Evolutionary conservation across 1,140 invertebrate species (phyloP).

Genomic region (Choristoneura fumiferana): DNA sequence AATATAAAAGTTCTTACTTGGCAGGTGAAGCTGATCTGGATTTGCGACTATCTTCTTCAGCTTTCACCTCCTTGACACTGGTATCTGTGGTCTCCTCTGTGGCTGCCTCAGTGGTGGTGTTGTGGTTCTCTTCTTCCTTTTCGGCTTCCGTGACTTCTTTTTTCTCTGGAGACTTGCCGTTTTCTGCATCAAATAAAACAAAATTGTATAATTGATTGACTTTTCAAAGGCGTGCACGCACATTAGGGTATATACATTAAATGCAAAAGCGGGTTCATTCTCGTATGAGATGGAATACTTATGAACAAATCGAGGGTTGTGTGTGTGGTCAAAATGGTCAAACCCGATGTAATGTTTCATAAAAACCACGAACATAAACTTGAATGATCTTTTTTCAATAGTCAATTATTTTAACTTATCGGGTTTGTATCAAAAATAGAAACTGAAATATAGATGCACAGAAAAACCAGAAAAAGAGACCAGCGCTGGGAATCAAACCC

Average conservation of each 20-base stretch:
- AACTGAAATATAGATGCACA: no score
- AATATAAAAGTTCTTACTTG: conserved; percentile 38
- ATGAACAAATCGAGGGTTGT: no score
- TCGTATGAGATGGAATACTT: no score
- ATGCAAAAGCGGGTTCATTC: background rate
- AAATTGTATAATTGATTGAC: background rate
- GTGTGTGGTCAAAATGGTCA: no score
- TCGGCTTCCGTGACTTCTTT: conserved; percentile 59
- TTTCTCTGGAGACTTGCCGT: conserved; percentile 73
- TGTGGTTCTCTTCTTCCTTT: conserved; percentile 47
- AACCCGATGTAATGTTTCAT: no score
- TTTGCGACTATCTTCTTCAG: conserved; percentile 37
- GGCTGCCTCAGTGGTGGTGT: conserved; percentile 31
- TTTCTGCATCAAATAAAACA: conserved; percentile 51
- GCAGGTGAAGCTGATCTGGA: conserved; percentile 61
- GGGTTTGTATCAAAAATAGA: no score
- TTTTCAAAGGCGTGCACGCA: no score
- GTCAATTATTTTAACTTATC: no score
- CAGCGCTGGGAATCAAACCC: no score
- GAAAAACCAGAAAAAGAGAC: no score
- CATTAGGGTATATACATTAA: background rate
- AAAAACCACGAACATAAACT: no score
- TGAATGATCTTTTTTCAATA: no score
- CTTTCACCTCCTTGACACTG: conserved; percentile 28
- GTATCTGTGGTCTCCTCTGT: conserved; percentile 18